These are phyloP conservation scores for Ruditapes philippinarum DNA, from an alignment of 1,140 invertebrate species.

Conservation along the genomic window DNA sequence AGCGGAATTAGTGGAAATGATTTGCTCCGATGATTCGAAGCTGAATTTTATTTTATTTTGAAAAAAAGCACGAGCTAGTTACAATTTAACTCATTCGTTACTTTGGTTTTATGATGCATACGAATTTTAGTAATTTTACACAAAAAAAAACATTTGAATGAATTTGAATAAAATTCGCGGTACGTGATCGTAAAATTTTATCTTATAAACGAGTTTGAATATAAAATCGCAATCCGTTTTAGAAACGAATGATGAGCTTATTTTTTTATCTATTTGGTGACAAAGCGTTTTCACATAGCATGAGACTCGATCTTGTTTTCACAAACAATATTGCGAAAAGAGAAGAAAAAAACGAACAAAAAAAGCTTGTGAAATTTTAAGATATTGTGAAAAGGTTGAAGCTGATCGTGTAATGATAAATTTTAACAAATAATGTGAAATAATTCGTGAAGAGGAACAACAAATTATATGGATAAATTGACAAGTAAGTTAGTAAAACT, in stretches of 20 bases:
- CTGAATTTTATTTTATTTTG: neutral
- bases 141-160: constrained; percentile 7
- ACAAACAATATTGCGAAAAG: no score
- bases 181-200: neutral
- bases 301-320: neutral
- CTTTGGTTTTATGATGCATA: neutral
- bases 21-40: constrained; percentile 1
- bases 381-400: no score
- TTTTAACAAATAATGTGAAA: no score
- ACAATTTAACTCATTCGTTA: no score
- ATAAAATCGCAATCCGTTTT: neutral
- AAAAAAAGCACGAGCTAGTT: neutral
- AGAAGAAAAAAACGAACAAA: no score
- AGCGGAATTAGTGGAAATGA: neutral
- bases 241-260: neutral
- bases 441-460: no score
- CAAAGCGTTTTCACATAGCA: neutral
- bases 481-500: no score
- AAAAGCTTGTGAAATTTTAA: no score
- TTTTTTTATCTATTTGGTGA: neutral
- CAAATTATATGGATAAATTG: no score
- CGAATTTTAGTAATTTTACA: neutral
- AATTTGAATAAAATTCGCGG: neutral
- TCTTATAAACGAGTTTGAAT: neutral
- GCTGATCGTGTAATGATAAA: no score